phyloP scores from a whole-genome alignment of 2,888 invertebrate species.

The Caenorhabditis afra region DNA sequence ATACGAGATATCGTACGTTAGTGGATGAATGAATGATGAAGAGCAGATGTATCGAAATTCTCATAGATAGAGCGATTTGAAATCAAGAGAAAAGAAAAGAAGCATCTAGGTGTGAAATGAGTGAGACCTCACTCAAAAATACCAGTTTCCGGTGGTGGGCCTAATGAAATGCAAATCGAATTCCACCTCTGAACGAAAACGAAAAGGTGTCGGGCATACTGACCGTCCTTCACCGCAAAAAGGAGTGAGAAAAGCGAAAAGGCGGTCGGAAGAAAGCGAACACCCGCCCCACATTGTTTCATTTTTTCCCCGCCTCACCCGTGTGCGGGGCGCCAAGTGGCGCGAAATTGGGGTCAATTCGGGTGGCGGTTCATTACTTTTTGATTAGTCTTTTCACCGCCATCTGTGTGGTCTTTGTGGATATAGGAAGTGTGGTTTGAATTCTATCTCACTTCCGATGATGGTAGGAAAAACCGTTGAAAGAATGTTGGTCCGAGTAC shows the following conservation, averaged over 20 bases:
- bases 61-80: not conserved
- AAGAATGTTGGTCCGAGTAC: slow-evolving; percentile 1
- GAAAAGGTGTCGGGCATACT: slow-evolving; percentile 17
- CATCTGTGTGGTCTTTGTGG: slow-evolving; percentile 37
- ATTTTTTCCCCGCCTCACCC: slow-evolving; percentile 24
- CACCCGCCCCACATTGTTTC: slow-evolving; percentile 33
- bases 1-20: not conserved
- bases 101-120: not conserved
- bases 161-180: slow-evolving; percentile 54
- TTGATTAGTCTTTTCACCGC: slow-evolving; percentile 44
- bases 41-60: not conserved
- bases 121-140: not conserved
- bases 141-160: slow-evolving; percentile 38
- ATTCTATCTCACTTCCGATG: slow-evolving; percentile 2
- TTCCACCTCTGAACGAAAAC: slow-evolving; percentile 15
- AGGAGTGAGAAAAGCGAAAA: slow-evolving; percentile 17
- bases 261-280: slow-evolving; percentile 48
- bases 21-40: slow-evolving; percentile 11
- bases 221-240: slow-evolving; percentile 25
- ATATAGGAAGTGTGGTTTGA: slow-evolving; percentile 25
- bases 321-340: slow-evolving; percentile 6
- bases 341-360: slow-evolving; percentile 42
- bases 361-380: slow-evolving; percentile 56
- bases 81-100: not conserved
- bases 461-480: not conserved